A percentile compares a stretch with the other conserved stretches of the same genome.
Conservation (phyloP, 2,888 invertebrate species). For the Mantis religiosa region DNA sequence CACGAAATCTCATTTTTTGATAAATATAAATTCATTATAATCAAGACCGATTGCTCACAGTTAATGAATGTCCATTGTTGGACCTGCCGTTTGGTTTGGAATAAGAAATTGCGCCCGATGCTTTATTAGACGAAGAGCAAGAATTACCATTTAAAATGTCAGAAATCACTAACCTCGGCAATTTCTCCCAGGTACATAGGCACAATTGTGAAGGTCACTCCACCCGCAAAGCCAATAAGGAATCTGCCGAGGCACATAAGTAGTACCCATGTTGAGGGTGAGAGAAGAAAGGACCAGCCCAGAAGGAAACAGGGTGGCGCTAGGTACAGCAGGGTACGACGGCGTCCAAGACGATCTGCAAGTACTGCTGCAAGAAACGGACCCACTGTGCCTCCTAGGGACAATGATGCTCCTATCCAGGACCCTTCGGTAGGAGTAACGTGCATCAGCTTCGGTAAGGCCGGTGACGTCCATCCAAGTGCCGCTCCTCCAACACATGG, state of each 20-base stretch:
- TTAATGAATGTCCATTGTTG: too few species aligned
- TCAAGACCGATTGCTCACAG: too few species aligned
- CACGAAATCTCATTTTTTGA: too few species aligned
- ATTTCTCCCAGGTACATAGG: conserved; percentile 88
- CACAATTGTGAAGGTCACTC: conserved; percentile 66
- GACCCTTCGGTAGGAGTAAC: conserved; percentile 34
- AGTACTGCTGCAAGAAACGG: conserved; percentile 55
- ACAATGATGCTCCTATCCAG: conserved; percentile 46
- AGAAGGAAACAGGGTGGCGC: conserved; percentile 59
- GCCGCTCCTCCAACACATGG: conserved; percentile 35
- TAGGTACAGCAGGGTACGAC: conserved; percentile 47
- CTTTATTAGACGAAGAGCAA: background rate
- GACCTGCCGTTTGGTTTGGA: too few species aligned
- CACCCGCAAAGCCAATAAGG: conserved; percentile 61
- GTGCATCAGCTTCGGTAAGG: conserved; percentile 33
- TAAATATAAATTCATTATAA: too few species aligned
- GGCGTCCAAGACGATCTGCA: conserved; percentile 53
- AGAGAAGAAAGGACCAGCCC: conserved; percentile 62
- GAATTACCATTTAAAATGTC: background rate
- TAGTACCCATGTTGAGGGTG: conserved; percentile 49
- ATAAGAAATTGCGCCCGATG: background rate
- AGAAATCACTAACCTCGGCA: conserved; percentile 55
- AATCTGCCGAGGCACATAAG: conserved; percentile 55
- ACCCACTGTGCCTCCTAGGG: conserved; percentile 53
- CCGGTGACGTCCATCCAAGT: conserved; percentile 37